phyloP scores from a whole-genome alignment of 2,888 invertebrate genomes.

The Caenorhabditis uteleia region DNA sequence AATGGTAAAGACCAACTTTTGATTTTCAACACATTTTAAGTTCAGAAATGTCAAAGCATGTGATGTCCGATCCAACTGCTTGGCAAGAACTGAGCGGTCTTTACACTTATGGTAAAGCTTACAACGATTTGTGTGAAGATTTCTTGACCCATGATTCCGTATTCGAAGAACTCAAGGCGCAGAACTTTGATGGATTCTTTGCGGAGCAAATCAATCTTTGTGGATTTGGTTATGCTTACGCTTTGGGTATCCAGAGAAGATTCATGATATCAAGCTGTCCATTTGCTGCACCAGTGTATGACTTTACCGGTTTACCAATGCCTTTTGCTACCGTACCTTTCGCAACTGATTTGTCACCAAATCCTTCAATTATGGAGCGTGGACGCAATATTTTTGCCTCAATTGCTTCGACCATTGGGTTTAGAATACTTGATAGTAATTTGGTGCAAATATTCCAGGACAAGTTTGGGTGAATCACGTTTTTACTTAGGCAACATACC shows the following conservation, averaged over 20 bases:
- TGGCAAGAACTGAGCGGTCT: background rate
- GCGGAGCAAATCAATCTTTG: constrained; percentile 51
- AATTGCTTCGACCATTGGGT: background rate
- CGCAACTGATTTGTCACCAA: constrained; percentile 6
- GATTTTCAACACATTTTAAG: constrained; percentile 3
- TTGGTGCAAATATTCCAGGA: constrained; percentile 9
- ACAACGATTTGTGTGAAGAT: constrained; percentile 11
- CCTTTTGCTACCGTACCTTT: constrained; percentile 16
- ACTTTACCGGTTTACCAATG: constrained; percentile 22
- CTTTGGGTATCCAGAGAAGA: constrained; percentile 41
- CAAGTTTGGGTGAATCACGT: constrained; percentile 17
- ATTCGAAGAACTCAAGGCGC: constrained; percentile 28
- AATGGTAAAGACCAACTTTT: background rate
- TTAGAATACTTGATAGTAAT: constrained; percentile 1
- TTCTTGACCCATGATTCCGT: constrained; percentile 30
- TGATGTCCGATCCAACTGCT: background rate
- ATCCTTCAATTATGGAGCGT: constrained; percentile 21
- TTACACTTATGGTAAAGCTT: background rate
- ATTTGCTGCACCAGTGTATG: constrained; percentile 10
- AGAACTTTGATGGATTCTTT: constrained; percentile 54
- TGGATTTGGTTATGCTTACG: constrained; percentile 46
- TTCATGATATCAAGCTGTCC: constrained; percentile 48
- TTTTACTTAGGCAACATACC: background rate
- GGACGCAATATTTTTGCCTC: constrained; percentile 9
- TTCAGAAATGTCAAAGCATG: constrained; percentile 13